These are phyloP conservation scores for Nasonia longicornis DNA, from an alignment of 1,140 invertebrate genomes.

Conservation along the genomic window DNA sequence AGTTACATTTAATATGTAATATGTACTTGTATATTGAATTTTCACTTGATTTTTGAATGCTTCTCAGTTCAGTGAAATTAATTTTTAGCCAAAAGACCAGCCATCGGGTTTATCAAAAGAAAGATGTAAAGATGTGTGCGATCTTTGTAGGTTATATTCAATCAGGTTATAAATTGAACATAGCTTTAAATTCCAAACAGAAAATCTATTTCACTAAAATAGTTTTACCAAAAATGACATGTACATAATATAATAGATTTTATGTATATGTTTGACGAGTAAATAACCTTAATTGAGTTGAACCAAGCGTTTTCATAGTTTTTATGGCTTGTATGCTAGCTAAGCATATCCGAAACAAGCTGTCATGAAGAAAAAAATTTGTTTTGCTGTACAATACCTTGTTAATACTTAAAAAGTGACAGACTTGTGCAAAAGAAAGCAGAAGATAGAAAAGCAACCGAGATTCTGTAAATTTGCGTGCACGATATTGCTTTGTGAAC, in stretches of 20 bases:
- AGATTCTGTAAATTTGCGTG: neutral
- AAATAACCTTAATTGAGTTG: neutral
- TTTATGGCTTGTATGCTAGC: neutral
- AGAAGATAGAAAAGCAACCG: neutral
- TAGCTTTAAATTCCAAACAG: slow-evolving; percentile 8
- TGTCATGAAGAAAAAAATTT: neutral
- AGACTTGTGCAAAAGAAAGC: too few species aligned
- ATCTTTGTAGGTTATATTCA: neutral
- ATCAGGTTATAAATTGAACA: neutral
- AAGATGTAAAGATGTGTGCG: neutral
- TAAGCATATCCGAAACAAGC: neutral
- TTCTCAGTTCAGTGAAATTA: neutral
- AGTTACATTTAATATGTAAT: neutral
- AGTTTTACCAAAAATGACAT: slow-evolving; percentile 24
- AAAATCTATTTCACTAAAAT: slow-evolving; percentile 24
- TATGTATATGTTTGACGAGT: neutral
- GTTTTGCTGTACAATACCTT: too few species aligned
- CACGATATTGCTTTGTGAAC: neutral
- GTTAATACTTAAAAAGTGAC: too few species aligned
- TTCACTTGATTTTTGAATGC: neutral
- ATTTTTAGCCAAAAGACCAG: neutral
- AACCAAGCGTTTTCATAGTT: neutral
- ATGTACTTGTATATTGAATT: neutral
- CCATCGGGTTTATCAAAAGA: neutral
- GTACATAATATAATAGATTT: slow-evolving; percentile 31